Conservation (phyloP, 2,888 invertebrate species). For the Brachycybe producta region DNA sequence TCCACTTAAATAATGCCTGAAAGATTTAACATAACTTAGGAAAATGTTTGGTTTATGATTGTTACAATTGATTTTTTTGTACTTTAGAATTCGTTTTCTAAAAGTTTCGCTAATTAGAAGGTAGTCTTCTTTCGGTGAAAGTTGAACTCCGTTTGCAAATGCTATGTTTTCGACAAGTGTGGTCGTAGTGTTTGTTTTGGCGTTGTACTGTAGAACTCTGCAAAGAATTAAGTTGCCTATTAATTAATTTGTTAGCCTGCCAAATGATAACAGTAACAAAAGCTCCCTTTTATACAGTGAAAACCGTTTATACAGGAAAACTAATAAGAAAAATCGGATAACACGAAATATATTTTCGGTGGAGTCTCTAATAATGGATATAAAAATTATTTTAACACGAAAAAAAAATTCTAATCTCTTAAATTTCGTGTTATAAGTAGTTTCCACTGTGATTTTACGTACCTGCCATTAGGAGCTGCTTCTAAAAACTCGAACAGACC, state of each 20-base stretch:
- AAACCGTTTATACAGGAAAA: no score
- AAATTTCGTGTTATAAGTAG: not conserved
- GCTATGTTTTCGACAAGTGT: constrained; percentile 61
- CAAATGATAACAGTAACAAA: not conserved
- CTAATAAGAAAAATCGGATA: no score
- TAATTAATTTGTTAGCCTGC: not conserved
- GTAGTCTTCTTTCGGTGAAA: constrained; percentile 69
- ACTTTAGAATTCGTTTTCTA: constrained; percentile 51
- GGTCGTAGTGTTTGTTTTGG: constrained; percentile 57
- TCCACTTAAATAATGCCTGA: constrained; percentile 36
- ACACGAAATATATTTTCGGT: no score
- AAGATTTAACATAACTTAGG: constrained; percentile 10
- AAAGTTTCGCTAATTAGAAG: constrained; percentile 63
- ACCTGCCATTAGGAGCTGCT: constrained; percentile 72
- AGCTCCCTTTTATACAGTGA: not conserved
- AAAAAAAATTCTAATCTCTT: not conserved
- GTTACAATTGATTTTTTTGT: constrained; percentile 15
- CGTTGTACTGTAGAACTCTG: constrained; percentile 68
- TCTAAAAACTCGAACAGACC: constrained; percentile 50
- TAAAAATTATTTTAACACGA: no score
- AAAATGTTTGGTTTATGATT: not conserved
- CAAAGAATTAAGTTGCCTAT: constrained; percentile 23
- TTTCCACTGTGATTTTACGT: constrained; percentile 21
- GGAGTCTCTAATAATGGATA: no score
- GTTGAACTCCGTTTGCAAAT: constrained; percentile 76